Base-by-base conservation (phyloP, 2,888 invertebrate genomes). In the Plagiodera versicolora region DNA sequence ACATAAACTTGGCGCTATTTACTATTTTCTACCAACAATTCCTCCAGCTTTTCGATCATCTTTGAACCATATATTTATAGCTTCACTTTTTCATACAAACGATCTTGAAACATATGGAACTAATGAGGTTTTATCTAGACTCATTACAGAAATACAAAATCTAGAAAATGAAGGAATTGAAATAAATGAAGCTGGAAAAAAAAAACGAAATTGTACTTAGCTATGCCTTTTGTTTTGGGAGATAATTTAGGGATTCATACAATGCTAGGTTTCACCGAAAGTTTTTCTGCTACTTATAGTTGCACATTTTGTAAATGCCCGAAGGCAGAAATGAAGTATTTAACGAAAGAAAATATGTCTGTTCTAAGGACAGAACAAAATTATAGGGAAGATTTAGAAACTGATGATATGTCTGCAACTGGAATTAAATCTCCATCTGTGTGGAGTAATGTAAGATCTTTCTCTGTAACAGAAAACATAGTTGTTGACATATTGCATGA, bases 161-260 rank as follows among this genome's bases (percentile, higher is more conserved):
- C 53, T 58, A 24, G 47, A 19, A 11, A 9, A 47, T 19, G 19
- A 5, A 17, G 47, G 47, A 47, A 47, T 47, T 47, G 47, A 47
- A 47, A 47, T 47, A 20, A 49, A 49, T 19, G 11, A 4, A 32
- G 16, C 48, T n/a, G n/a, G n/a, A 9, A 18, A 11, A 44, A 55
- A 54, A 45, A 28, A 30, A 16, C 44, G 28, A 48, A 55, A 49
- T 17, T 62, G 17, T 50, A 49, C 24, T 62, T 62, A 30, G 18
- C 28, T 17, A 49, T 62, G n/a, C 55, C 18, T n/a, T 59, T 59
- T n/a, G n/a, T n/a, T n/a, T n/a, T n/a, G 18, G 59, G 62, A 1
- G 59, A 62, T 54, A 62, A 62, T 62, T 47, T 59, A 47, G 62
- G 56, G 4, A 14, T 55, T 39, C 28, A 60, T 51, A 9, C 19